Base-by-base conservation (phyloP, 2,888 invertebrate species). In the Aleiodes alternator region DNA sequence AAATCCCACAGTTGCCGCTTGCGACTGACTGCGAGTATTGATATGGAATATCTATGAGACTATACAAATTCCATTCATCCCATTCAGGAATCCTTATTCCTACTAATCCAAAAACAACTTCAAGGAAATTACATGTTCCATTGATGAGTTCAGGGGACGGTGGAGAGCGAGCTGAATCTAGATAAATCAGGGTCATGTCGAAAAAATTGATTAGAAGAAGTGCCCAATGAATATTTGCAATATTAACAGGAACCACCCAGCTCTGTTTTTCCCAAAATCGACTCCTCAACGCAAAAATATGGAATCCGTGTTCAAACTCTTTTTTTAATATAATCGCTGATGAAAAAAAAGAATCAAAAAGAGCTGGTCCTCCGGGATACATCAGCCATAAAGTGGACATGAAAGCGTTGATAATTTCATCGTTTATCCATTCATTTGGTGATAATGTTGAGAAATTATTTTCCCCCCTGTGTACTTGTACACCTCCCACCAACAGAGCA, bases 1-100 rank as follows among this genome's bases (percentile, higher is more conserved):
- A 4, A 38, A 38, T 38, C 0, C 38, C 38, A 4, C 38, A 38
- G 8, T 38, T 38, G 5, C 38, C 38, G 38, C 38, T 38, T 4
- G 38, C 5, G 5, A 38, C 8, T 38, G 38, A 38, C 5, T 38
- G 1, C 5, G 3, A 5, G 38, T 38, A 57, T n/a, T 57, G 57
- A 31, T 57, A 57, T 5, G 57, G 57, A 57, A 31, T 57, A 57
- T 57, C 57, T 29, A 11, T 31, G 8, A 31, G 57, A 29, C 31
- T 11, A 5, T 29, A 12, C 11, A 57, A 12, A n/a, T 31, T 9
- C 57, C 57, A 57, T 12, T 31, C 4, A 11, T 31, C 29, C 57
- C 57, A 57, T 4, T 31, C 2, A 9, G 57, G 57, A 8, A 29
- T 29, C 29, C 29, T 8, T 3, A 57, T 11, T 4, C n/a, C 57